Conservation (phyloP, 2,888 invertebrate species). For the Amphipoea oculea region DNA sequence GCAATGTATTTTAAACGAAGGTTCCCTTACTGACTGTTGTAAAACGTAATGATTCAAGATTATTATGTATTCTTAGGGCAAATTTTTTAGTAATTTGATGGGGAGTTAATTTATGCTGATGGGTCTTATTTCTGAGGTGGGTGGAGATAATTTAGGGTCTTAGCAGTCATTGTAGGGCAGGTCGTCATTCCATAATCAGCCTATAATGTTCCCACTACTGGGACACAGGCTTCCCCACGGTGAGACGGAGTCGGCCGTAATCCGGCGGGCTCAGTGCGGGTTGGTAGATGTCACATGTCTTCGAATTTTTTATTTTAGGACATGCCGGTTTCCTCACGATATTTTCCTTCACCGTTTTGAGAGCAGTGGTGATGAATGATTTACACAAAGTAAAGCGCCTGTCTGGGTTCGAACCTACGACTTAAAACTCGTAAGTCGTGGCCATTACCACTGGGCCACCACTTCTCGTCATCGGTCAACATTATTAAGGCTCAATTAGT, state of each 20-base stretch:
- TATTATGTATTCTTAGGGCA: neutral
- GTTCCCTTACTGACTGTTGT: neutral
- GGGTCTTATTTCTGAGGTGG: neutral
- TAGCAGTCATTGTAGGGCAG: neutral
- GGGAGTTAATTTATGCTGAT: conserved; percentile 9
- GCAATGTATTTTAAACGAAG: neutral
- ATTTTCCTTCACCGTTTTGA: too few relatives aligned
- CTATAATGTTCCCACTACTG: too few relatives aligned
- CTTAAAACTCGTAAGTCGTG: too few relatives aligned
- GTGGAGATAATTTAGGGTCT: neutral
- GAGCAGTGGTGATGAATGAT: neutral
- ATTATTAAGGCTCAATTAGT: neutral
- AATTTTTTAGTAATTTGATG: neutral
- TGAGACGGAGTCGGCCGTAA: too few relatives aligned
- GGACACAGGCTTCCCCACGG: too few relatives aligned
- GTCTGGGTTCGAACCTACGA: neutral
- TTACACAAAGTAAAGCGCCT: too few relatives aligned
- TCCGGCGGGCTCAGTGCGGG: too few relatives aligned
- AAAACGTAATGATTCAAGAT: neutral
- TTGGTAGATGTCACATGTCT: too few relatives aligned
- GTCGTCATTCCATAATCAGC: too few relatives aligned
- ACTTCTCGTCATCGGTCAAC: neutral
- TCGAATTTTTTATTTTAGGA: too few relatives aligned
- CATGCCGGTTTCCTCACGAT: too few relatives aligned
- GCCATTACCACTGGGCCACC: neutral